These are phyloP conservation scores for Pterostichus madidus DNA, from an alignment of 2,888 invertebrate genomes.

Conservation along the genomic window DNA sequence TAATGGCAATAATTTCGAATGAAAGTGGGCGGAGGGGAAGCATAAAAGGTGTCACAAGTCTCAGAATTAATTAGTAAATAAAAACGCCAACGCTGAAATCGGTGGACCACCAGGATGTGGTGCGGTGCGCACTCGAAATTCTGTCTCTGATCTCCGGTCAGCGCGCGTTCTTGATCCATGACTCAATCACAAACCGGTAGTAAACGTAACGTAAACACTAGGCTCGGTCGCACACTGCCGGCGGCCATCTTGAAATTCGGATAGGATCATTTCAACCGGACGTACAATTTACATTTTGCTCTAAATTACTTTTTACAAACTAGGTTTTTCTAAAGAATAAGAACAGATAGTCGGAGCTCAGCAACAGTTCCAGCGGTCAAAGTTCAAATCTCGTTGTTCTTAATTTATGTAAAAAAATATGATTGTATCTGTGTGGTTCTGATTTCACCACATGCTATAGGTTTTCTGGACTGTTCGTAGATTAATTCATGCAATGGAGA, in stretches of 20 bases:
- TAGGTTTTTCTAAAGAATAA: no score
- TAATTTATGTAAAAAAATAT: no score
- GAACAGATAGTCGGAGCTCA: no score
- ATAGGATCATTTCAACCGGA: no score
- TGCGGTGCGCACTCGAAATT: background rate
- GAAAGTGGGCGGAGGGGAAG: constrained; percentile 57
- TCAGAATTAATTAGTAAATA: constrained; percentile 66
- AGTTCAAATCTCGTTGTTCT: no score
- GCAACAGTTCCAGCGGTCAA: no score
- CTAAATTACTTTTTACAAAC: no score
- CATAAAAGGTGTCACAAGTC: constrained; percentile 66
- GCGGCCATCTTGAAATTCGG: background rate
- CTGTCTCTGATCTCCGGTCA: constrained; percentile 18
- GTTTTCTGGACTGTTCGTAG: no score
- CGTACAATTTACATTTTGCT: background rate
- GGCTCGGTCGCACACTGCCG: background rate
- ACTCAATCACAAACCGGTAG: constrained; percentile 43
- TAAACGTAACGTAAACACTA: constrained; percentile 9
- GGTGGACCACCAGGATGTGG: constrained; percentile 63
- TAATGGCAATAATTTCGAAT: constrained; percentile 66
- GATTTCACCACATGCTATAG: no score
- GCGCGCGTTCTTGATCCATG: constrained; percentile 24
- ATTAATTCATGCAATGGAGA: no score
- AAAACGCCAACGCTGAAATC: constrained; percentile 64
- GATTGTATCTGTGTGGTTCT: no score